phyloP scores from a whole-genome alignment of 2,888 invertebrate genomes.

The Nemapogon koenigi region DNA sequence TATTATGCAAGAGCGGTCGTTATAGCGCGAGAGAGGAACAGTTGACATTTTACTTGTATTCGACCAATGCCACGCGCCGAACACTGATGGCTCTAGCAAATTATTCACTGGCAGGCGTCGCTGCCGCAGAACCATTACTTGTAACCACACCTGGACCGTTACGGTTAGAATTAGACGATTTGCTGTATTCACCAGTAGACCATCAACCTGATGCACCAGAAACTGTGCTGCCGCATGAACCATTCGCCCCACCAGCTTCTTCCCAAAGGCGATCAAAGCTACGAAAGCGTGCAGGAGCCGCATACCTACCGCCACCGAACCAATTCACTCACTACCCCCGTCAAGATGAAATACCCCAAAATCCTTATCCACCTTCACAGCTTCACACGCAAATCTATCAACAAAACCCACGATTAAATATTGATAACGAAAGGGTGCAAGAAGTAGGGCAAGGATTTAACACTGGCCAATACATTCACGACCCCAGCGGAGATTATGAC shows the following conservation, averaged over 20 bases:
- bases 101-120: constrained; percentile 42
- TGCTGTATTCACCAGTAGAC: constrained; percentile 46
- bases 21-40: constrained; percentile 29
- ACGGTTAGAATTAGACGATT: constrained; percentile 40
- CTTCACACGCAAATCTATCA: constrained; percentile 47
- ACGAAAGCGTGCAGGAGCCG: constrained; percentile 50
- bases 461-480: constrained; percentile 50
- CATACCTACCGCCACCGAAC: constrained; percentile 50
- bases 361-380: constrained; percentile 36
- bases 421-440: constrained; percentile 48
- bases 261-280: constrained; percentile 39
- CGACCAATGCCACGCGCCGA: constrained; percentile 38
- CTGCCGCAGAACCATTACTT: constrained; percentile 37
- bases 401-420: constrained; percentile 41
- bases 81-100: constrained; percentile 53
- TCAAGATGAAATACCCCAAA: constrained; percentile 38
- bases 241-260: constrained; percentile 32
- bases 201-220: constrained; percentile 29
- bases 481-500: constrained; percentile 54
- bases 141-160: constrained; percentile 37
- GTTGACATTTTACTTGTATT: constrained; percentile 33
- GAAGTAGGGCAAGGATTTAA: constrained; percentile 43
- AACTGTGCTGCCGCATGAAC: constrained; percentile 33
- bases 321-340: constrained; percentile 47
- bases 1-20: constrained; percentile 41